These are phyloP conservation scores for Eupeodes latifasciatus DNA, from an alignment of 2,888 invertebrate species.

Conservation along the genomic window DNA sequence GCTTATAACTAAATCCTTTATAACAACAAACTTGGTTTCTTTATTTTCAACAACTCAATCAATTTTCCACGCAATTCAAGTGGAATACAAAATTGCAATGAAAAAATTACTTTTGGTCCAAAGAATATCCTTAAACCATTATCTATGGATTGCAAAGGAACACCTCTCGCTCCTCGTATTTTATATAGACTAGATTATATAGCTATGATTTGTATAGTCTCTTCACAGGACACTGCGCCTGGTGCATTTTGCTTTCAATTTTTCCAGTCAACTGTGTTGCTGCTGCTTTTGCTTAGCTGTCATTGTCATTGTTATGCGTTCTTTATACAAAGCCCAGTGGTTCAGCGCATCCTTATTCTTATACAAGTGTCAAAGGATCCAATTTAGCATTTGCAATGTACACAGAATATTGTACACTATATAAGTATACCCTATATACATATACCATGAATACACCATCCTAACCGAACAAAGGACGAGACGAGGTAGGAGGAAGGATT, in stretches of 20 bases:
- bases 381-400: constrained; percentile 70
- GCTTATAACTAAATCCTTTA: constrained; percentile 4
- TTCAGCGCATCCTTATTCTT: constrained; percentile 60
- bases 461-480: constrained; percentile 17
- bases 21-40: background rate
- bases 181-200: background rate
- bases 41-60: constrained; percentile 45
- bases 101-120: constrained; percentile 46
- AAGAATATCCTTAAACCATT: constrained; percentile 49
- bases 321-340: constrained; percentile 21
- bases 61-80: constrained; percentile 62
- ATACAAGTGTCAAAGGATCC: constrained; percentile 71
- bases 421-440: background rate
- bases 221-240: constrained; percentile 16
- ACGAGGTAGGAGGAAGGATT: background rate
- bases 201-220: constrained; percentile 13
- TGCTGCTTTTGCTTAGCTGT: constrained; percentile 11
- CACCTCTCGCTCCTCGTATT: background rate
- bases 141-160: constrained; percentile 44
- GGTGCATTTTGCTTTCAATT: constrained; percentile 40
- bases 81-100: constrained; percentile 48
- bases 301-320: constrained; percentile 60
- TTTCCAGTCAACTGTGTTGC: constrained; percentile 49
- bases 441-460: constrained; percentile 7
- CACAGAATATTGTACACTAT: constrained; percentile 32